phyloP scores from a whole-genome alignment of 2,888 invertebrate genomes.

The Laspeyria flexula region DNA sequence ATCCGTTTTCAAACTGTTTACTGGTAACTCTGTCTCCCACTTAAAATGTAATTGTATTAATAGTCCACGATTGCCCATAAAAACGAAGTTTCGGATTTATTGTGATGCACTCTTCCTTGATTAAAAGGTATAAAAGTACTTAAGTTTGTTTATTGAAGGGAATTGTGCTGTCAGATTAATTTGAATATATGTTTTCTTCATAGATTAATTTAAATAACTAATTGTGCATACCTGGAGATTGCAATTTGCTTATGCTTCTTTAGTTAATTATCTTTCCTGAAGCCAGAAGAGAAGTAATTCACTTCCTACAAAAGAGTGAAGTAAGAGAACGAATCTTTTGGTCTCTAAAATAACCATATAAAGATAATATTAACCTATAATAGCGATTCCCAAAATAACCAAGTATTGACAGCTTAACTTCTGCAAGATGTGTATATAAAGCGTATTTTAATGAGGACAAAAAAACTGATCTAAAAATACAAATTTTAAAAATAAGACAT shows the following conservation, averaged over 20 bases:
- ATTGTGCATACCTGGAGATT: no score
- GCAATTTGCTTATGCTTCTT: no score
- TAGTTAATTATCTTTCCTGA: no score
- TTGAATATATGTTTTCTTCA: no score
- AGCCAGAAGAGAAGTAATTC: no score
- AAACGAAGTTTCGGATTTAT: constrained; percentile 23
- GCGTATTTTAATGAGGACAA: no score
- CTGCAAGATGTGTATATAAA: not conserved
- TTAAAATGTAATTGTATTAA: constrained; percentile 1
- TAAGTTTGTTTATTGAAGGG: not conserved
- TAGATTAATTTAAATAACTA: no score
- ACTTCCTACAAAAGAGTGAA: no score
- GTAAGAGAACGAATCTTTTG: no score
- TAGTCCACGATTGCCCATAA: constrained; percentile 12
- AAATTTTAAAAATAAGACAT: not conserved
- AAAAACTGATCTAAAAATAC: not conserved
- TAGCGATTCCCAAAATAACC: not conserved
- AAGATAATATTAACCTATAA: no score
- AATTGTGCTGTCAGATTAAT: not conserved
- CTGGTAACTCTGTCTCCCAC: not conserved
- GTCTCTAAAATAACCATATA: no score
- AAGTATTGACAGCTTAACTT: not conserved
- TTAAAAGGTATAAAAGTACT: constrained; percentile 1
- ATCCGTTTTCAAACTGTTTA: no score
- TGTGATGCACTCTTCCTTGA: constrained; percentile 14